Percentiles rank a stretch among this genome's conserved stretches.
These are phyloP conservation scores for Nemopilema nomurai DNA, from an alignment of 30 jellyfish, hydroid and myxozoan species.

Conservation along the genomic window DNA sequence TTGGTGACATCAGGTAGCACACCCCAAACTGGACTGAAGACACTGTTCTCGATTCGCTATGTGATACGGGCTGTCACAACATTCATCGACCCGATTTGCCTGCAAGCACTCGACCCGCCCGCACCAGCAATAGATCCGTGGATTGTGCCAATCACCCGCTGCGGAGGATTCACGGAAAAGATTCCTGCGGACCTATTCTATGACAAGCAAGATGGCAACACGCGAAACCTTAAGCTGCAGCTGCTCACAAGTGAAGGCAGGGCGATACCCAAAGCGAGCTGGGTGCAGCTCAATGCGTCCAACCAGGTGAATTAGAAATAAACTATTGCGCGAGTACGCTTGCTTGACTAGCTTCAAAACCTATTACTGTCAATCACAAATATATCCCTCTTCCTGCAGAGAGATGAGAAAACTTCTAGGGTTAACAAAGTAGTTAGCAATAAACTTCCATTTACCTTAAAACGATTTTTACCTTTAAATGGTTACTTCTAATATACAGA, in stretches of 20 bases:
- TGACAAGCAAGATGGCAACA: constrained; percentile 79
- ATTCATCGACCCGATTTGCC: constrained; percentile 58
- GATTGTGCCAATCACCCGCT: constrained; percentile 50
- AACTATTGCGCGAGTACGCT: background rate
- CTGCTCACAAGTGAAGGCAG: constrained; percentile 8
- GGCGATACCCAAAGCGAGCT: constrained; percentile 34
- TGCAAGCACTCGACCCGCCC: constrained; percentile 84
- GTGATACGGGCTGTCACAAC: constrained; percentile 35
- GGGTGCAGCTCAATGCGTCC: constrained; percentile 53
- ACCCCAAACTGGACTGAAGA: constrained; percentile 23
- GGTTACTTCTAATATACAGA: no score
- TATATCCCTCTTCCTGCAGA: no score
- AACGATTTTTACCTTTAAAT: no score
- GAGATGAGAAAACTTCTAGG: no score
- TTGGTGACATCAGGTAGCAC: constrained; percentile 23
- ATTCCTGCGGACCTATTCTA: constrained; percentile 65
- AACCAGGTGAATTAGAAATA: constrained; percentile 44
- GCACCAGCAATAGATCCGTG: constrained; percentile 66
- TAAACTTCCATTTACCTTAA: no score
- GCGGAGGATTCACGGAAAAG: constrained; percentile 47
- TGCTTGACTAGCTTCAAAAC: background rate
- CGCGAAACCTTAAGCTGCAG: constrained; percentile 57
- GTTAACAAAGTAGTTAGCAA: no score
- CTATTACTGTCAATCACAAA: no score
- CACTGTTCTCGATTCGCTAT: constrained; percentile 31